Base-by-base conservation (phyloP, 30 jellyfish, hydroid and myxozoan species). In the Morbakka virulenta region DNA sequence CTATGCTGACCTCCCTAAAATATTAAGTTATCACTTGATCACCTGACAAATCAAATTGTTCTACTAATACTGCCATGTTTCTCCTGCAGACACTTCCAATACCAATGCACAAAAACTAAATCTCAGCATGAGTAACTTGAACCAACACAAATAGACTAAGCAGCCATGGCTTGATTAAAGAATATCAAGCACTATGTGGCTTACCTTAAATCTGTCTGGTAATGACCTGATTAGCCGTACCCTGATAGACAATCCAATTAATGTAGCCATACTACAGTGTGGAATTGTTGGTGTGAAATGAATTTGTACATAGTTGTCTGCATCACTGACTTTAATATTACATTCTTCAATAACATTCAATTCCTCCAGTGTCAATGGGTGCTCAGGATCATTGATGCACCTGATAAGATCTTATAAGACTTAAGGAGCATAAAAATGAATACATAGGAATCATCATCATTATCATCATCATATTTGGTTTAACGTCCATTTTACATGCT, bases 191-290 rank as follows among this genome's bases (percentile, higher is more conserved):
- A n/a, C n/a, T n/a, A n/a, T n/a, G n/a, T n/a, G n/a, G 13, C 62
- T 13, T 68, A 89, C 97, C 95, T 89, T 89, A 70, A 66, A 89
- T 69, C 95, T 65, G 17, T 93, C 84, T 0, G 98, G 98, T 17
- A 91, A 81, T 24, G 96, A 83, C 50, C 98, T 62, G 50, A 85
- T 50, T 9, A 91, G 88, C 92, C 79, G 87, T 14, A 85, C 98
- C 14, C 96, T 75, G 13, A 91, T 91, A 4, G 96, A 84, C 20
- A 91, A 70, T 2, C 98, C 98, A 70, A 91, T 91, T 64, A 91
- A 50, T 14, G 98, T 84, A 29, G 98, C 96, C 98, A 91, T 91
- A 62, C 98, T 84, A 70, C 98, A 91, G 49, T 91, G 96, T 11
- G 98, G 98, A 4, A 91, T 91, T 13, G 98, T 91, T 1, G 98